Percentiles rank a stretch among this genome's conserved stretches.
Conservation (phyloP, 2,888 invertebrate genomes). For the Leptopilina drosophilae region DNA sequence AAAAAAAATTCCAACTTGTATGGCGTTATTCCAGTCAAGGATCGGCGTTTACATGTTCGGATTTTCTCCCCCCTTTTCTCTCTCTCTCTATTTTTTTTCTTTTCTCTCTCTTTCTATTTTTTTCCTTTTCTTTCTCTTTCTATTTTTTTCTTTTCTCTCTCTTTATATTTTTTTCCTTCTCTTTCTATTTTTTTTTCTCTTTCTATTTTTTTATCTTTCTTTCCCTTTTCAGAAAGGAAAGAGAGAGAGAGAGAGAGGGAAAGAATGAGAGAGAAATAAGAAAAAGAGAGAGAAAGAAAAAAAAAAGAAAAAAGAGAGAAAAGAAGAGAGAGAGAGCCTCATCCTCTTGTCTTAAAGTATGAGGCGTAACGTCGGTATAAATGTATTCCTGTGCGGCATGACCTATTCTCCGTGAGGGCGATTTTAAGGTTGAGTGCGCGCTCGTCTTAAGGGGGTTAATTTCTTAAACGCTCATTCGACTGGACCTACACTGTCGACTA, state of each 20-base stretch:
- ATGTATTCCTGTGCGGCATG: slow-evolving; percentile 25
- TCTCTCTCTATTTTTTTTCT: not conserved
- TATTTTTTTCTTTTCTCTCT: too few species aligned
- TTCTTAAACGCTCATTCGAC: slow-evolving; percentile 39
- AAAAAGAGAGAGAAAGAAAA: too few species aligned
- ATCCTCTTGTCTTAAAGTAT: not conserved
- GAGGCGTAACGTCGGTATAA: slow-evolving; percentile 13
- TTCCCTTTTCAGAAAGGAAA: too few species aligned
- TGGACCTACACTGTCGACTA: slow-evolving; percentile 13
- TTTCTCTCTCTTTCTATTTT: not conserved
- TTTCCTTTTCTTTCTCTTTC: not conserved
- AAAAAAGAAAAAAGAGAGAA: too few species aligned
- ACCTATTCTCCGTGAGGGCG: slow-evolving; percentile 21
- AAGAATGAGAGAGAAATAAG: too few species aligned
- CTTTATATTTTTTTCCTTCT: too few species aligned
- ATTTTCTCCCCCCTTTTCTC: not conserved
- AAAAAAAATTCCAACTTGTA: slow-evolving; percentile 13
- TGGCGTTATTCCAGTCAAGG: slow-evolving; percentile 25
- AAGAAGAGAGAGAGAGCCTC: too few species aligned
- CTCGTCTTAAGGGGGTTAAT: slow-evolving; percentile 37
- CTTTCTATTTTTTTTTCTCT: too few species aligned
- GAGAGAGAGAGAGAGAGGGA: too few species aligned
- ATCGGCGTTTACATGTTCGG: slow-evolving; percentile 31
- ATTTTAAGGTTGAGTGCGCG: slow-evolving; percentile 36
- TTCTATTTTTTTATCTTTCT: too few species aligned